Evolutionary conservation across 2,888 invertebrate species (phyloP).

Genomic region (Clostera curtula): DNA sequence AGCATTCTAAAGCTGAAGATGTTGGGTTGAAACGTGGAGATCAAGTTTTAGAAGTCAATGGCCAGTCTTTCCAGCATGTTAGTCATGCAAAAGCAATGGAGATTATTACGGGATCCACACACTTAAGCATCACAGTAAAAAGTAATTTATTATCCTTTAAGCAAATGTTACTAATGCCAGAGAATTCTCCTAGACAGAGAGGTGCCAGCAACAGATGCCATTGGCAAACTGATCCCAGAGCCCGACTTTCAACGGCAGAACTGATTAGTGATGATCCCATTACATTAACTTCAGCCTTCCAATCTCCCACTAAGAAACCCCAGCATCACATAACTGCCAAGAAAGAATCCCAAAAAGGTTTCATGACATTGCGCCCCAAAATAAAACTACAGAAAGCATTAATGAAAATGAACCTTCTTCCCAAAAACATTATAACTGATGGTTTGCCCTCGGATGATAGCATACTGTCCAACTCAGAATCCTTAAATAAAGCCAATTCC

Average conservation of each 20-base stretch:
- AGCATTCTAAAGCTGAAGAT: constrained; percentile 94
- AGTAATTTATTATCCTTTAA: constrained; percentile 94
- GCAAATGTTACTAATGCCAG: constrained; percentile 80
- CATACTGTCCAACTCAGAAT: constrained; percentile 76
- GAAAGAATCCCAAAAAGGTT: constrained; percentile 82
- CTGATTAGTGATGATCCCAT: constrained; percentile 69
- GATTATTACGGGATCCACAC: constrained; percentile 94
- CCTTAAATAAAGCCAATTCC: constrained; percentile 60
- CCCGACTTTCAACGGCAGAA: constrained; percentile 87
- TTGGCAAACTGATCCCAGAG: constrained; percentile 80
- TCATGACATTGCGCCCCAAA: constrained; percentile 93
- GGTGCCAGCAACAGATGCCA: constrained; percentile 80
- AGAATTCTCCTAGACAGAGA: constrained; percentile 86
- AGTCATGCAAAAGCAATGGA: constrained; percentile 94
- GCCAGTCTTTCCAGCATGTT: constrained; percentile 96
- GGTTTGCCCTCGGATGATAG: constrained; percentile 80
- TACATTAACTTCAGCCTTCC: constrained; percentile 64
- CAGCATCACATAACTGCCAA: constrained; percentile 75
- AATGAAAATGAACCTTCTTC: constrained; percentile 92
- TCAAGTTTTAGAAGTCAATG: constrained; percentile 98
- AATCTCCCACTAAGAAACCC: constrained; percentile 71
- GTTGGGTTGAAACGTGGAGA: constrained; percentile 97
- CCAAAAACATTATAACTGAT: constrained; percentile 85
- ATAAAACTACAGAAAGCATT: constrained; percentile 88
- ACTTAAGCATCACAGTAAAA: constrained; percentile 96